phyloP scores from a whole-genome alignment of 1,140 invertebrate species.

The Papilio glaucus region DNA sequence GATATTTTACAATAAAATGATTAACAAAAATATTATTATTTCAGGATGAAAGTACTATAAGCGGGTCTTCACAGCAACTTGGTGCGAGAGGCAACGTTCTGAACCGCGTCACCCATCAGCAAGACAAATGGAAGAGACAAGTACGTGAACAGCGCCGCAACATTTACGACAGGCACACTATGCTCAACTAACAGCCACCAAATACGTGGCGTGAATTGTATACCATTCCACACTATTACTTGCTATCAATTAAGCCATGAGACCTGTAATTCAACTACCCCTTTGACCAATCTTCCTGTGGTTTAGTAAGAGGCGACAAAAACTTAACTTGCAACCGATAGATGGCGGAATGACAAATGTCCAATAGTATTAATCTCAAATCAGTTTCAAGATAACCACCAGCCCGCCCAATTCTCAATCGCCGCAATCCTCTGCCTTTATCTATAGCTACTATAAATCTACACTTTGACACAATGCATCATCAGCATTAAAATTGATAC shows the following conservation, averaged over 20 bases:
- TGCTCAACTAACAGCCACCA: slow-evolving; percentile 91
- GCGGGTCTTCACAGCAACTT: slow-evolving; percentile 87
- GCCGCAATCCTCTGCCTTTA: too few relatives aligned
- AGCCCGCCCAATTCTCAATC: too few relatives aligned
- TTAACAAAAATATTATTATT: slow-evolving; percentile 37
- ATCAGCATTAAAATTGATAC: too few relatives aligned
- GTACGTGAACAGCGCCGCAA: slow-evolving; percentile 98
- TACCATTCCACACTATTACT: neutral
- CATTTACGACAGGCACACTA: slow-evolving; percentile 98
- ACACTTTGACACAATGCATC: too few relatives aligned
- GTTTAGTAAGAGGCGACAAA: too few relatives aligned
- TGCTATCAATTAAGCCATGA: neutral
- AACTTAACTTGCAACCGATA: too few relatives aligned
- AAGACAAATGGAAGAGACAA: slow-evolving; percentile 98
- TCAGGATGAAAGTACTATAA: slow-evolving; percentile 86
- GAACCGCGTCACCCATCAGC: slow-evolving; percentile 97
- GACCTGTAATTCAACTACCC: neutral
- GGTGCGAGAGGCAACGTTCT: slow-evolving; percentile 92
- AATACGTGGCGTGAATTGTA: neutral
- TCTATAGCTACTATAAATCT: too few relatives aligned
- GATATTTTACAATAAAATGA: neutral
- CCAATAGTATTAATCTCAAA: too few relatives aligned
- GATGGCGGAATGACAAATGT: too few relatives aligned
- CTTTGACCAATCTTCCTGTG: neutral
- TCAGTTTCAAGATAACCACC: too few relatives aligned